Base-by-base conservation (phyloP, 2,113 vertebrate species). In the Sinocyclocheilus anophthalmus region DNA sequence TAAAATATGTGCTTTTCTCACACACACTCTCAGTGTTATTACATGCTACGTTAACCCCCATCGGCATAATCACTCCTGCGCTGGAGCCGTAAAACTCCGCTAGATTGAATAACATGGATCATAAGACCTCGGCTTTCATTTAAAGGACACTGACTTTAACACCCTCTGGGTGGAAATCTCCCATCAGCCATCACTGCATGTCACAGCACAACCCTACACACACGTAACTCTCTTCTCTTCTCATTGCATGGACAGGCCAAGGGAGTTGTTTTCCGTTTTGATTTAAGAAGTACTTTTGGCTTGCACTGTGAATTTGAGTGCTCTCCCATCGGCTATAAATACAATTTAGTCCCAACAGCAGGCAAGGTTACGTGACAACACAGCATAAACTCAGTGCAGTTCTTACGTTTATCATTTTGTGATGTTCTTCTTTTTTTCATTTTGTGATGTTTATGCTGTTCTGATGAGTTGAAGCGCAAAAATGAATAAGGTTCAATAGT, bases 1-100 rank as follows among this genome's bases (percentile, higher is more conserved):
- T 70, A 70, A 65, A 65, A 81, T 81, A 48, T 81, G 33, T 45
- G 65, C 86, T n/a, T 12, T 2, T 53, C 63, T 67, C 73, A 50
- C 77, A 50, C 55, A 83, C 84, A 84, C 81, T n/a, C 80, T 72
- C 88, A 72, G 84, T 83, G 83, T 91, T 90, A 92, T 94, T 93
- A 93, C 89, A 91, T 88, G 89, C 90, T 90, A 89, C 90, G 90
- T 93, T 93, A 92, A 93, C 81, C 92, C 14, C 76, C 87, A 86
- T 90, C 53, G 77, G 91, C 87, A 89, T 91, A 90, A 91, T 87
- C 84, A 45, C 86, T 88, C 87, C 87, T 88, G 88, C 73, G 55
- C 83, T 53, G 84, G 75, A 83, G 86, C 84, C 39, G 55, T 91
- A 83, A 90, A 90, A 80, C 82, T 76, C 85, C 89, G 53, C 48